A percentile compares a stretch with the other conserved stretches of the same genome.
These are phyloP conservation scores for Cochlearius cochlearius DNA, from an alignment of 2,113 vertebrate species.

Conservation along the genomic window DNA sequence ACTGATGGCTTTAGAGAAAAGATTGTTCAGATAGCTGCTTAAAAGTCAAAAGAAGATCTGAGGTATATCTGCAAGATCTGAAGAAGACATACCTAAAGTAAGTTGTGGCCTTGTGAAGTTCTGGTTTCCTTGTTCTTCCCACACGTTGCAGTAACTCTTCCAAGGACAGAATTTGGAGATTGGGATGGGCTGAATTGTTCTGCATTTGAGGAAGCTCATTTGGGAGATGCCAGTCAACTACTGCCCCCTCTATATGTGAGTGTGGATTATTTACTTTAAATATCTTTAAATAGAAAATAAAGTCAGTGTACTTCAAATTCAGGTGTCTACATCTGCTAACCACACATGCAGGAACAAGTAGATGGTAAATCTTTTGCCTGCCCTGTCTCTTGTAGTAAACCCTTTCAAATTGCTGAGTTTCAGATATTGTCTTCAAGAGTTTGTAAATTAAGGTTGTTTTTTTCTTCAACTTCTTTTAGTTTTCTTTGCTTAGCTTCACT, in stretches of 20 bases:
- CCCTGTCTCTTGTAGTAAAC: background rate
- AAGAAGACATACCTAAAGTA: background rate
- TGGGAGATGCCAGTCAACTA: background rate
- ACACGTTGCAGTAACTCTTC: background rate
- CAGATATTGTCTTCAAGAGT: background rate
- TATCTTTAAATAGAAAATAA: background rate
- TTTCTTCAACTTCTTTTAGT: background rate
- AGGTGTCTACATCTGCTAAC: background rate
- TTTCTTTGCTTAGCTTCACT: background rate
- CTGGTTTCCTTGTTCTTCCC: background rate
- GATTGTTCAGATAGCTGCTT: background rate
- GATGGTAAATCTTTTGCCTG: background rate
- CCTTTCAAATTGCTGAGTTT: background rate
- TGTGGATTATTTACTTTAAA: background rate
- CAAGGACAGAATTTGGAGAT: background rate
- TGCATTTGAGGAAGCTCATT: background rate
- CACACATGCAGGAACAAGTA: background rate
- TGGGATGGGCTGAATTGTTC: background rate
- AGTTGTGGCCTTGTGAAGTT: rapidly evolving
- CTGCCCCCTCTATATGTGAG: background rate
- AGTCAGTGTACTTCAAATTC: background rate
- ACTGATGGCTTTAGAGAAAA: constrained; percentile 30
- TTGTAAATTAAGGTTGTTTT: background rate
- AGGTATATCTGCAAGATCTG: background rate
- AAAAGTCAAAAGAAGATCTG: constrained; percentile 1